Evolutionary conservation across 2,888 invertebrate species (phyloP).

Genomic region (Octodonta nipae): DNA sequence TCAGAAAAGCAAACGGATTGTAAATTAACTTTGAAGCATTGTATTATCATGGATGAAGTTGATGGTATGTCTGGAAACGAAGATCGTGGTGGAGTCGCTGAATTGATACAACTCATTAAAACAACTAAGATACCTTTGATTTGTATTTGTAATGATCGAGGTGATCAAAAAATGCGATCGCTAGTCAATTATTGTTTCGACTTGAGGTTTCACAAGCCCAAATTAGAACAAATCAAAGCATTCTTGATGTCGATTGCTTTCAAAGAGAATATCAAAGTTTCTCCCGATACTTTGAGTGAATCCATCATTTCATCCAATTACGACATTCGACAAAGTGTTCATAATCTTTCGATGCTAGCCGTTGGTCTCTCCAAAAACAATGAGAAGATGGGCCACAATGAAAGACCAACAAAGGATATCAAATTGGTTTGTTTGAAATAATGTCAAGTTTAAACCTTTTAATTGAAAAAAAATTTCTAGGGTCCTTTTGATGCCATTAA

Average conservation of each 20-base stretch:
- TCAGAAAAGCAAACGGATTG: too few species aligned
- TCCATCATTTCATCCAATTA: slow-evolving; percentile 78
- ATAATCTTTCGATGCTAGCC: slow-evolving; percentile 73
- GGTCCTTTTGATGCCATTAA: slow-evolving; percentile 89
- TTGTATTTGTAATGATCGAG: slow-evolving; percentile 96
- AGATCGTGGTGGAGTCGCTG: slow-evolving; percentile 93
- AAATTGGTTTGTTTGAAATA: too few species aligned
- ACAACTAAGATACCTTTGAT: slow-evolving; percentile 74
- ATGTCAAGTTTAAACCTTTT: too few species aligned
- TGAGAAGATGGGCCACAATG: slow-evolving; percentile 44
- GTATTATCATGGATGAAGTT: slow-evolving; percentile 99
- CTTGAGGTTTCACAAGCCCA: slow-evolving; percentile 70
- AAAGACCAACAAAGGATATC: slow-evolving; percentile 69
- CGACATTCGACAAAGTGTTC: slow-evolving; percentile 86
- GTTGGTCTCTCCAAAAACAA: slow-evolving; percentile 43
- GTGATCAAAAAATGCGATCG: slow-evolving; percentile 83
- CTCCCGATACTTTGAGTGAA: slow-evolving; percentile 62
- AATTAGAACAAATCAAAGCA: slow-evolving; percentile 81
- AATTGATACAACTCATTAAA: slow-evolving; percentile 85
- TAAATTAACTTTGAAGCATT: too few species aligned
- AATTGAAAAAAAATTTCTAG: too few species aligned
- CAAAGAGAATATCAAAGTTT: slow-evolving; percentile 76
- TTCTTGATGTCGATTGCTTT: slow-evolving; percentile 80
- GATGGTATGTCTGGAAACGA: slow-evolving; percentile 99
- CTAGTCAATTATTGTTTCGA: slow-evolving; percentile 90